Evolutionary conservation across 1,140 invertebrate genomes (phyloP), one percentile per base, ranked within the genome.

Genomic region (Ceratitis capitata): DNA sequence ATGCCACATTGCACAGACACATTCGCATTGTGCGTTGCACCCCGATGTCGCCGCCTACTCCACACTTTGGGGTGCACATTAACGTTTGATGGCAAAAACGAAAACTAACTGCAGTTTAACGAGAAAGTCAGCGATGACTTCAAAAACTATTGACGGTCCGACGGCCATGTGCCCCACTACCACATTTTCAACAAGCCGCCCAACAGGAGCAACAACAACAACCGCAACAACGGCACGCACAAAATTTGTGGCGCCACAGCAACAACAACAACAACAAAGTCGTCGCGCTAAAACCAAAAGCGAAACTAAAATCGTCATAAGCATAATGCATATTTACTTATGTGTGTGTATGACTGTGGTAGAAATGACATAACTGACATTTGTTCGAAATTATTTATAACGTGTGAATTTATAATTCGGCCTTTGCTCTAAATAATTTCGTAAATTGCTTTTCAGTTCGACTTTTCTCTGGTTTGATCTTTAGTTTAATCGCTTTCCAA

Each of bases 91-190:
- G 29, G 29, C 61, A 69, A 56, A n/a, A 56, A 19, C 61, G 16
- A 69, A 69, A 35, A 29, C 61, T 5, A 69, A 69, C 61, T 78
- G 16, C 69, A 78, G 39, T n/a, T 23, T n/a, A n/a, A 45, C n/a
- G 69, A 78, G 39, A 78, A 78, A 78, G 35, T 78, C 45, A 78
- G 45, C 69, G 39, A 78, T 39, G 39, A 78, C 39, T 78, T 78
- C 69, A 78, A 78, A 78, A 45, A 78, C 23, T 74, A 78, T 78
- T 78, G 69, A 78, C 69, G 69, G 39, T 78, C 39, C 69, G 69
- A 23, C 69, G n/a, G 35, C 39, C 39, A 78, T 47, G 69, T 78
- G 69, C 14, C 29, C 58, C 58, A 64, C 58, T 64, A 35, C 39
- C 69, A 45, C 39, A 78, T 78, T 45, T 78, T 19, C 10, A 35